Conservation (phyloP, 2,797 vertebrate species). For the Diplodus puntazzo region DNA sequence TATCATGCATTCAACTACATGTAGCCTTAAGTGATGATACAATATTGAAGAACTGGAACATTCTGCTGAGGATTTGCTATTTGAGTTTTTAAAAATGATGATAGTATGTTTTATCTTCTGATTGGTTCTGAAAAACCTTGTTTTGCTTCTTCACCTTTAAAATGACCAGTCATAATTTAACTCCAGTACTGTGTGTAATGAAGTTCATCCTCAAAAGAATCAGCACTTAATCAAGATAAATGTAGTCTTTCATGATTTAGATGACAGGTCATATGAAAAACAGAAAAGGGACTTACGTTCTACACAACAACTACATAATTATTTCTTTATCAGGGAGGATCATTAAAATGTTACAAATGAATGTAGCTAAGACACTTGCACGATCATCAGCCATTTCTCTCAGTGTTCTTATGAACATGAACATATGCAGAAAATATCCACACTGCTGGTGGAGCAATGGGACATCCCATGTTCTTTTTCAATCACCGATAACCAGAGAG, state of each 20-base stretch:
- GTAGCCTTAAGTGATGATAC: too few relatives aligned
- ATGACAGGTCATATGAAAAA: neutral
- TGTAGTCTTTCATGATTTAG: too few relatives aligned
- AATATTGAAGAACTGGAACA: neutral
- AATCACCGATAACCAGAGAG: constrained; percentile 46
- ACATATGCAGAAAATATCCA: constrained; percentile 5
- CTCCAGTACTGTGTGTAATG: too few relatives aligned
- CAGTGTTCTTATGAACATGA: constrained; percentile 10
- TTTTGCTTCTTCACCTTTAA: neutral
- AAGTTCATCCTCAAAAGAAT: too few relatives aligned
- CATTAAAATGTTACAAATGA: neutral
- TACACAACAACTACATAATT: neutral
- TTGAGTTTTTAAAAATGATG: neutral
- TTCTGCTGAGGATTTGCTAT: neutral
- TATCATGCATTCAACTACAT: neutral
- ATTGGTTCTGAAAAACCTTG: too few relatives aligned
- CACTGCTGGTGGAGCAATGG: neutral
- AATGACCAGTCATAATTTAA: neutral
- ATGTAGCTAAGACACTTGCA: neutral
- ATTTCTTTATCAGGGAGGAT: neutral
- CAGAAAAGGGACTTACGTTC: neutral
- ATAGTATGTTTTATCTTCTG: neutral
- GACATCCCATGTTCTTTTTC: constrained; percentile 34
- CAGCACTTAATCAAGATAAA: too few relatives aligned
- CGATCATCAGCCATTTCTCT: neutral